Evolutionary conservation across 2,113 vertebrate species (phyloP).

Genomic region (Aegithalos caudatus): DNA sequence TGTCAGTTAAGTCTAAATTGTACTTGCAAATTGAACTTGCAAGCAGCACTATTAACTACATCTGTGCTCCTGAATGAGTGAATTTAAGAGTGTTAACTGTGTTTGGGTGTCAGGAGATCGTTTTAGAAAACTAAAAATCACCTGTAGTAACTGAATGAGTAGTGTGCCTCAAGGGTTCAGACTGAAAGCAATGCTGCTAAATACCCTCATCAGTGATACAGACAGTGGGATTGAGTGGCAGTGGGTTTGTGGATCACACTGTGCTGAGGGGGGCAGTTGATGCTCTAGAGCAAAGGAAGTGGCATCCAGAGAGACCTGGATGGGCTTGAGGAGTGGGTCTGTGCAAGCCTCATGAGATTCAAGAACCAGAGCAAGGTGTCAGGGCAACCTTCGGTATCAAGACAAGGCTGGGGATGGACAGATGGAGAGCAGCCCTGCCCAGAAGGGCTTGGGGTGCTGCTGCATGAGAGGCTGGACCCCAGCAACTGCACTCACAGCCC

Average conservation of each 20-base stretch:
- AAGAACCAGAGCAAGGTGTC: neutral
- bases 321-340: neutral
- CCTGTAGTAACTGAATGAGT: fast-evolving
- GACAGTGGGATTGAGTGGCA: neutral
- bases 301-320: neutral
- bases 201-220: neutral
- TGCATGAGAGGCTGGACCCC: fast-evolving
- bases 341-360: neutral
- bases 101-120: neutral
- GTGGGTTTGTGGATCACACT: fast-evolving
- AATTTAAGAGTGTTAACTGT: neutral
- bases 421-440: neutral
- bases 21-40: neutral
- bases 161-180: neutral
- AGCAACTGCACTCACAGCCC: fast-evolving
- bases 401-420: neutral
- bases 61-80: neutral
- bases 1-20: neutral
- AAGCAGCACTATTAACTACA: neutral
- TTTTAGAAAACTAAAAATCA: neutral
- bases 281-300: neutral
- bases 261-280: neutral
- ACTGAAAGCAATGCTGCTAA: neutral
- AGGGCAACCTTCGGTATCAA: fast-evolving
- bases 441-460: neutral